Percentiles rank a stretch among this genome's conserved stretches.
These are phyloP conservation scores for Paracentrotus lividus DNA, from an alignment of 53 echinoderm and acorn worm genomes.

Conservation along the genomic window DNA sequence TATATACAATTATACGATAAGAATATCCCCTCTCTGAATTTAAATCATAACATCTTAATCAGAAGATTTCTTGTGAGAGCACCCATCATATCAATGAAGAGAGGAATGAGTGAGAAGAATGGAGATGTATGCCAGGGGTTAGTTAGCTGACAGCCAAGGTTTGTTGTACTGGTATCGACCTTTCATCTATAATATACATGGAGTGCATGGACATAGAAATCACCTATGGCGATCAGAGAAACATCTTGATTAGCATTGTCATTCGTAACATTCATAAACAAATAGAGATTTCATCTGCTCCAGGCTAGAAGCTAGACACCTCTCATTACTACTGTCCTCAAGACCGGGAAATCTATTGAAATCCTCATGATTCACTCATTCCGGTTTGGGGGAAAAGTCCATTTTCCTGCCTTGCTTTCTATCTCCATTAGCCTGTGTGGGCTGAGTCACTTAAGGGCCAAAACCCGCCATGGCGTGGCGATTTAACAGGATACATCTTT, in stretches of 20 bases:
- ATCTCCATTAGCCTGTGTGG: slow-evolving; percentile 27
- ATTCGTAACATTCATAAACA: slow-evolving; percentile 23
- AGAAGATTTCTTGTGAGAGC: background rate
- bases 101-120: background rate
- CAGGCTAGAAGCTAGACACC: slow-evolving; percentile 43
- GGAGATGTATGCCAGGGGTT: background rate
- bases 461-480: slow-evolving; percentile 52
- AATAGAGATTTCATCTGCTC: slow-evolving; percentile 43
- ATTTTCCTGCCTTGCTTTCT: slow-evolving; percentile 10
- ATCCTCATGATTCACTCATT: slow-evolving; percentile 58
- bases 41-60: background rate
- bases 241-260: slow-evolving; percentile 12
- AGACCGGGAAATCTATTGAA: slow-evolving; percentile 20
- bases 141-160: slow-evolving; percentile 14
- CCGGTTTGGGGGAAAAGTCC: slow-evolving; percentile 25
- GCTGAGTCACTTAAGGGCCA: slow-evolving; percentile 65
- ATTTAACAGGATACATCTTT: slow-evolving; percentile 58
- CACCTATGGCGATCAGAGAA: background rate
- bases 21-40: background rate
- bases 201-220: slow-evolving; percentile 15
- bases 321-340: background rate
- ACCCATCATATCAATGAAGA: background rate
- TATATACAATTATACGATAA: background rate
- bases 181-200: background rate
- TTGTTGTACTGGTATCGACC: background rate